Conservation (phyloP, 1,140 invertebrate genomes). For the Lethocerus indicus region DNA sequence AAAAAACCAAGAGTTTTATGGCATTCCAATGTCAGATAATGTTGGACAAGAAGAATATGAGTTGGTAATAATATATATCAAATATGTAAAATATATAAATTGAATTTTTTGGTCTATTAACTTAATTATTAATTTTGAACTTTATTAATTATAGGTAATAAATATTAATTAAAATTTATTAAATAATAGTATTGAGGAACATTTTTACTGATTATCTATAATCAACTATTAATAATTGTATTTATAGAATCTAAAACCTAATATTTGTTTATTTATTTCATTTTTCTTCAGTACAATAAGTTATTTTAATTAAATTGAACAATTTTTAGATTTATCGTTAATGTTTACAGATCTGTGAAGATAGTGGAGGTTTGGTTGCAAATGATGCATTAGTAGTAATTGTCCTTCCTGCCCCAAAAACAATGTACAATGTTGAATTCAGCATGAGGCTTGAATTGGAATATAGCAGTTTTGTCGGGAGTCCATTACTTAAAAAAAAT, state of each 20-base stretch:
- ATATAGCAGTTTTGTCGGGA: conserved; percentile 50
- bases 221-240: no score
- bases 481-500: conserved; percentile 46
- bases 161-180: neutral
- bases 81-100: neutral
- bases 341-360: conserved; percentile 32
- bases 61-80: conserved; percentile 29
- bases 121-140: neutral
- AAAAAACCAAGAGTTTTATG: conserved; percentile 79
- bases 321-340: neutral
- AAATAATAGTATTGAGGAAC: neutral
- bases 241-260: no score
- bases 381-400: conserved; percentile 65
- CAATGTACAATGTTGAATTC: conserved; percentile 48
- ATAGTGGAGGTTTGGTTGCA: conserved; percentile 44
- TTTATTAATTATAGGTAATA: neutral
- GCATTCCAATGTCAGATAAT: conserved; percentile 51
- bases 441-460: conserved; percentile 54
- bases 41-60: conserved; percentile 57
- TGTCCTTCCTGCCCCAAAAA: conserved; percentile 36
- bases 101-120: neutral
- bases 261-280: neutral
- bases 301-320: neutral
- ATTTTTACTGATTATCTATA: no score
- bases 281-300: neutral